Evolutionary conservation across 2,797 vertebrate species (phyloP), one percentile per base, ranked within the genome.

Genomic region (Labroides dimidiatus): DNA sequence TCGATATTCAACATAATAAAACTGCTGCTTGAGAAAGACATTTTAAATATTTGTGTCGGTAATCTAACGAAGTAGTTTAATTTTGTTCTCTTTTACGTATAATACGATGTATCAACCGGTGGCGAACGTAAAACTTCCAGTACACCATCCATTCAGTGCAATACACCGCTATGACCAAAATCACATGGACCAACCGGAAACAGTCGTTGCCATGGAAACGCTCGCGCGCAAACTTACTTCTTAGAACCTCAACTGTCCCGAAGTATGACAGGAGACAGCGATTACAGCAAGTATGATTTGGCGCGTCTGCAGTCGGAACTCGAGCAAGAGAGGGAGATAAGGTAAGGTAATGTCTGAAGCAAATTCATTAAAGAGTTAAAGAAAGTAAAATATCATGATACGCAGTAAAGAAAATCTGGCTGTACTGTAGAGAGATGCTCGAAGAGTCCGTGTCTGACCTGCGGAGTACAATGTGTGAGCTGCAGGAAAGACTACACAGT

Each of bases 391-490:
- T n/a, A n/a, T n/a, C n/a, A n/a, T n/a, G n/a, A 54, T 16, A 11
- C 11, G 2, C 12, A 17, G 23, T 1, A 33, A 33, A 50, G 41
- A 43, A 30, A 4, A 33, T 49, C 9, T 57, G 51, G 1, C 13
- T 69, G n/a, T 55, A 1, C 65, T 64, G 1, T 8, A 97, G 96
- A 84, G 91, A 95, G 61, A 92, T 95, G 84, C 89, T 97, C 10
- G 87, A 96, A 47, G 92, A 90, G 15, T 97, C 96, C 0, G 80
- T 96, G 64, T 91, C 85, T 78, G 95, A 96, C 70, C 84, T 97
- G 85, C 91, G 80, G 74, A 92, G 82, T 15, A 95, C 94, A 9
- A 78, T 95, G 84, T 57, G 59, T 44, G 94, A 96, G 65, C 87
- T 97, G 65, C 95, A 96, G 71, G 91, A 94, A 21, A 91, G 87